A percentile compares a stretch with the other conserved stretches of the same genome.
Evolutionary conservation across 1,140 invertebrate species (phyloP).

Genomic region (Lordiphosa mommai): DNA sequence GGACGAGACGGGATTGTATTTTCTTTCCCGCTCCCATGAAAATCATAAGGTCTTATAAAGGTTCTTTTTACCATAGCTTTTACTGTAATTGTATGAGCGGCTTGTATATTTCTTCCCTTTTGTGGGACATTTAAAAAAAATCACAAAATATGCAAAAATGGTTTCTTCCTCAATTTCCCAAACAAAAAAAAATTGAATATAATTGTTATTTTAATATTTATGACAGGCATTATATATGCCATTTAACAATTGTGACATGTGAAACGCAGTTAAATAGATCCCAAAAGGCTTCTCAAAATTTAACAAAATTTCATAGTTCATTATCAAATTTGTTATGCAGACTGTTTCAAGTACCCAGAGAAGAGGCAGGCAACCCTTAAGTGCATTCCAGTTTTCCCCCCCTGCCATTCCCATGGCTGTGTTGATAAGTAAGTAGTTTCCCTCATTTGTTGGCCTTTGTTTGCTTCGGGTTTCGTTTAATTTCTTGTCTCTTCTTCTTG

Average conservation of each 20-base stretch:
- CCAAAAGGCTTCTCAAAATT: slow-evolving; percentile 17
- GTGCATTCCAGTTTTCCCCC: slow-evolving; percentile 43
- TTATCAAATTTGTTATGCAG: slow-evolving; percentile 74
- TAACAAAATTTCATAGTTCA: slow-evolving; percentile 69
- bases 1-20: too few species aligned
- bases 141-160: slow-evolving; percentile 37
- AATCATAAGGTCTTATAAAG: too few species aligned
- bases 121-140: slow-evolving; percentile 7
- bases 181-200: slow-evolving; percentile 41
- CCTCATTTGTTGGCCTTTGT: slow-evolving; percentile 56
- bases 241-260: slow-evolving; percentile 30
- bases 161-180: slow-evolving; percentile 7
- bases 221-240: slow-evolving; percentile 68
- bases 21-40: too few species aligned
- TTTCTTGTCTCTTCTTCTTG: slow-evolving; percentile 31
- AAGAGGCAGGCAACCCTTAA: slow-evolving; percentile 33
- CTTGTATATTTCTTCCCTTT: too few species aligned
- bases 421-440: slow-evolving; percentile 45
- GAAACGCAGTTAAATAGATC: slow-evolving; percentile 22
- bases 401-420: slow-evolving; percentile 15
- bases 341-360: slow-evolving; percentile 40
- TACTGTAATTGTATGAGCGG: too few species aligned
- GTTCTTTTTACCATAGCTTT: too few species aligned
- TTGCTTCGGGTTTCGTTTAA: slow-evolving; percentile 29
- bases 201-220: slow-evolving; percentile 78